phyloP scores from a whole-genome alignment of 2,113 vertebrate genomes.

The Nothobranchius furzeri region DNA sequence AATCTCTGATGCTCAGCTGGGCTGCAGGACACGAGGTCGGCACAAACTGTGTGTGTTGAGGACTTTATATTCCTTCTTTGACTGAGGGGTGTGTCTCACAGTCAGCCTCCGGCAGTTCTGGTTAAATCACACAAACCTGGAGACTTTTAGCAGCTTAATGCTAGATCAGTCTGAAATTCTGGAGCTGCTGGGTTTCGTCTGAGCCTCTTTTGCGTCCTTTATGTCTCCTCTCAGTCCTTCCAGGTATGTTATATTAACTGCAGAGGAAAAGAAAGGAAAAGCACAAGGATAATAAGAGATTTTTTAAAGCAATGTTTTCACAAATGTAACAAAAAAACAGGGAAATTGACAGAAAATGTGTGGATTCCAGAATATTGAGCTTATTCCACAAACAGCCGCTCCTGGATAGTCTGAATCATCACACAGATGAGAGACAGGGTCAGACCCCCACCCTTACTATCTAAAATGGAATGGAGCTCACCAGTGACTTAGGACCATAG shows the following conservation, averaged over 20 bases:
- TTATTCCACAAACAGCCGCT: too few relatives aligned
- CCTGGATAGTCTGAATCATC: too few relatives aligned
- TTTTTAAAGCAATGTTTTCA: too few relatives aligned
- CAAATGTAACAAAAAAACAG: too few relatives aligned
- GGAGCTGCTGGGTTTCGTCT: constrained; percentile 11
- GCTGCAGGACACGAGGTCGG: constrained; percentile 34
- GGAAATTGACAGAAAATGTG: too few relatives aligned
- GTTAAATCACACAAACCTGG: background rate
- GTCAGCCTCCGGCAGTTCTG: background rate
- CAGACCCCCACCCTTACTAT: too few relatives aligned
- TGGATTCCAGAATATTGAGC: too few relatives aligned
- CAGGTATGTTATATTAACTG: constrained; percentile 44
- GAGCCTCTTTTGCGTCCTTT: background rate
- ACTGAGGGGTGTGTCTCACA: constrained; percentile 6
- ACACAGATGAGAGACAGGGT: too few relatives aligned
- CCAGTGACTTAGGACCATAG: too few relatives aligned
- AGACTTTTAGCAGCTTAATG: constrained; percentile 24
- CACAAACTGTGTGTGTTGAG: constrained; percentile 37
- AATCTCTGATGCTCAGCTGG: constrained; percentile 18
- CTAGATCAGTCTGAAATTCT: constrained; percentile 39
- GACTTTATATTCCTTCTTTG: constrained; percentile 16
- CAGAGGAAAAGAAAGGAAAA: constrained; percentile 37
- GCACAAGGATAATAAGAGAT: too few relatives aligned
- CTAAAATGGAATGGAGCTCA: too few relatives aligned
- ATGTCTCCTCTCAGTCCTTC: constrained; percentile 22